Base-by-base conservation (phyloP, 2,113 vertebrate genomes). In the Chlamydotis undulata region DNA sequence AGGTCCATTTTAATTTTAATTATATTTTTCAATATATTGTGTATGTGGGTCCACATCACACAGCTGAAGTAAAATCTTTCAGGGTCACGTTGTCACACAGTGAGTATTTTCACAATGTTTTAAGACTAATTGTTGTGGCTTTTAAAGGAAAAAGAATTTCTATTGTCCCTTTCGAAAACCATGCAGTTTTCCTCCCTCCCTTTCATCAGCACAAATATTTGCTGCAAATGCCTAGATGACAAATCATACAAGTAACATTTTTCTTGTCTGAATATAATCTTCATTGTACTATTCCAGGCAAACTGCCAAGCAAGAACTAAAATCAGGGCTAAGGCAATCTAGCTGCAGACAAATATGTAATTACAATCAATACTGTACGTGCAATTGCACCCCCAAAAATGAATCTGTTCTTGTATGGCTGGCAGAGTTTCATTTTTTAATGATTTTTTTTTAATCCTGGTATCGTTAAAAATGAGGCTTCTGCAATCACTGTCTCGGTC, bases 181-280 rank as follows among this genome's bases (percentile, higher is more conserved):
- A 23, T 73, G 60, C 78, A 35, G 18, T 93, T 92, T 87, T 52
- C 23, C 29, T 81, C 49, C 64, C 55, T 93, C 60, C 52, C 49
- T 91, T 92, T 87, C 89, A 93, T 63, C 74, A 92, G 49, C 76
- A 94, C 63, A 94, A 94, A 94, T 94, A 96, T 94, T 90, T 96
- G 45, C 89, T 91, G 90, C 77, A 86, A 95, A 77, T 89, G 65
- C 79, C 89, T 91, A 21, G 45, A 83, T 91, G 82, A 89, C 83
- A 94, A 84, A 91, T 85, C 56, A 67, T 60, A 69, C 56, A 80
- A 52, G 90, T 89, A 94, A 89, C 64, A 84, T 96, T 95, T 87
- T 94, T 95, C 85, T 93, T 88, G 71, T 84, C 53, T 93, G 69
- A 93, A 94, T 82, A 37, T 70, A 91, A 91, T 93, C 92, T 94